phyloP scores from a whole-genome alignment of 2,797 vertebrate species.

The Distichodus sexfasciatus region DNA sequence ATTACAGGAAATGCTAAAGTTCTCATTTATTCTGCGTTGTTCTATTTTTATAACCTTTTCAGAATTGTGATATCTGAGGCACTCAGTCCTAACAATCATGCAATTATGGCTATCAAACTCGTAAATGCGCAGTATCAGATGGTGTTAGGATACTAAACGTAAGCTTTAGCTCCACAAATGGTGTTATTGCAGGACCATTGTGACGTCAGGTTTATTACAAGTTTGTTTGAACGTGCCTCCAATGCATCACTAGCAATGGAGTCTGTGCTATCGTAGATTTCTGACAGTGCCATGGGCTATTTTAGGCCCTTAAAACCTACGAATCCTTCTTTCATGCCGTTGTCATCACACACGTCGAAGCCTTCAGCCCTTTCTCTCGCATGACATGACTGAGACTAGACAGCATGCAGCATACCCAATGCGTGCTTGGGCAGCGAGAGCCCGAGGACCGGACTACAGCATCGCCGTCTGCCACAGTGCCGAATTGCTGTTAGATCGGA shows the following conservation, averaged over 20 bases:
- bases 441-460: constrained; percentile 23
- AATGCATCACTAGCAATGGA: neutral
- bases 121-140: neutral
- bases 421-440: constrained; percentile 6
- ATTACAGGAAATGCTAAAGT: neutral
- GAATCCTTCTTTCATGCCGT: neutral
- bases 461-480: constrained; percentile 19
- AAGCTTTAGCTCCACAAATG: neutral
- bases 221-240: too few species aligned
- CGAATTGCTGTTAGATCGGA: constrained; percentile 15
- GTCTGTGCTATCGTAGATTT: too few species aligned
- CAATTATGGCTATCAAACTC: neutral
- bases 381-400: neutral
- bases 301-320: neutral
- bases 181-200: neutral
- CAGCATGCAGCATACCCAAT: neutral
- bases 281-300: neutral
- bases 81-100: neutral
- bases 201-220: too few species aligned
- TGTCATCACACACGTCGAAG: neutral
- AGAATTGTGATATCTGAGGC: neutral
- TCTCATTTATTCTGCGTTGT: neutral
- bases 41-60: neutral
- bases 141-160: neutral
- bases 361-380: neutral